Percentiles rank a stretch among this genome's conserved stretches.
Evolutionary conservation across 64 coral and sea anemone genomes (phyloP).

Genomic region (Pachyseris speciosa): DNA sequence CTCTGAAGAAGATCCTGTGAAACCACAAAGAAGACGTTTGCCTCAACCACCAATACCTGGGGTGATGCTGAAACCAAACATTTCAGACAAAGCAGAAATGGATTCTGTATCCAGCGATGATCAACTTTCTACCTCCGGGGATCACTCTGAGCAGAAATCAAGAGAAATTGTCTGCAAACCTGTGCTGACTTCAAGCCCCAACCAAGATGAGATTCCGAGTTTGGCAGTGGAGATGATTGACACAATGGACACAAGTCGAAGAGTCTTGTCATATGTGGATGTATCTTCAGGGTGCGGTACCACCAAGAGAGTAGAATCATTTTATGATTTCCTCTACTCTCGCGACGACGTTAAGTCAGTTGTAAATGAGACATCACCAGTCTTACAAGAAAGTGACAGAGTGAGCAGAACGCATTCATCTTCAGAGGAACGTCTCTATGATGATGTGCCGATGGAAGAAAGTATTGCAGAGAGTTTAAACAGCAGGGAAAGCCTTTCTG

Average conservation of each 20-base stretch:
- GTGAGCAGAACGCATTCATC: background rate
- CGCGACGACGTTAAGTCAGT: background rate
- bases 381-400: background rate
- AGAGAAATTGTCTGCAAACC: slow-evolving; percentile 59
- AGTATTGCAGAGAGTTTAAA: background rate
- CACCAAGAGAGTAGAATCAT: slow-evolving; percentile 34
- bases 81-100: background rate
- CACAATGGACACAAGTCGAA: slow-evolving; percentile 27
- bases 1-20: slow-evolving; percentile 37
- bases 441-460: slow-evolving; percentile 48
- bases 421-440: slow-evolving; percentile 54
- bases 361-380: background rate
- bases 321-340: slow-evolving; percentile 79
- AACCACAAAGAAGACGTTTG: slow-evolving; percentile 42
- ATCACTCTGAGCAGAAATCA: background rate
- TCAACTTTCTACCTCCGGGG: background rate
- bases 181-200: slow-evolving; percentile 54
- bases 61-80: background rate
- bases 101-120: background rate
- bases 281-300: slow-evolving; percentile 1
- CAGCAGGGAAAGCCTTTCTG: background rate
- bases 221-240: slow-evolving; percentile 30
- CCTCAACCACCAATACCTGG: background rate
- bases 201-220: slow-evolving; percentile 39
- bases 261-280: slow-evolving; percentile 52